Conservation (phyloP, 2,113 vertebrate genomes). For the Oreotrochilus melanogaster region DNA sequence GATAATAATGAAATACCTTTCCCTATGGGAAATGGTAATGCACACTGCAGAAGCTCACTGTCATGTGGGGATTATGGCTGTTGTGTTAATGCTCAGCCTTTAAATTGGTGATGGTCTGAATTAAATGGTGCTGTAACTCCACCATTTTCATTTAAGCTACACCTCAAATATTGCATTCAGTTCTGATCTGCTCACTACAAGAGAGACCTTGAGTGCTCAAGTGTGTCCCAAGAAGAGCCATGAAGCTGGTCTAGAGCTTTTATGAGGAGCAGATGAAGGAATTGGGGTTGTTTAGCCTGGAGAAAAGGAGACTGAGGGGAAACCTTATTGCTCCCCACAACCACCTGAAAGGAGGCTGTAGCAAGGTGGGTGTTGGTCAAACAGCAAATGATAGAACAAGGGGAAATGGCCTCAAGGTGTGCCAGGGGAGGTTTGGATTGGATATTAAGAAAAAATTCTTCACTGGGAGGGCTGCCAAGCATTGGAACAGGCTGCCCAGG, state of each 20-base stretch:
- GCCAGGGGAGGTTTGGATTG: accelerated
- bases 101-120: not conserved
- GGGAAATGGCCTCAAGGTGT: not conserved
- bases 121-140: not conserved
- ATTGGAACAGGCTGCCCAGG: not conserved
- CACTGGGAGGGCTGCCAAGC: not conserved
- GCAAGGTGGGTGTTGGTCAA: accelerated
- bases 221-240: accelerated
- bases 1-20: not conserved
- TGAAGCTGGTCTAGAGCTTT: accelerated
- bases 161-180: not conserved
- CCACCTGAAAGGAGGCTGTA: not conserved
- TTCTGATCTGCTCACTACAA: not conserved
- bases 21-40: not conserved
- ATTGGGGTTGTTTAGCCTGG: not conserved
- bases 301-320: not conserved
- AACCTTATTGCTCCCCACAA: accelerated
- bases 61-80: not conserved
- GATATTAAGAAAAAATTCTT: not conserved
- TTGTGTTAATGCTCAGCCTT: not conserved
- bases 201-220: not conserved
- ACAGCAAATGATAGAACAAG: too few species aligned
- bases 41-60: not conserved
- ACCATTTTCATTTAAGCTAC: not conserved
- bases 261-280: accelerated